A percentile compares a stretch with the other conserved stretches of the same genome.
Evolutionary conservation across 2,888 invertebrate species (phyloP).

Genomic region (Xanthorhoe spadicearia): DNA sequence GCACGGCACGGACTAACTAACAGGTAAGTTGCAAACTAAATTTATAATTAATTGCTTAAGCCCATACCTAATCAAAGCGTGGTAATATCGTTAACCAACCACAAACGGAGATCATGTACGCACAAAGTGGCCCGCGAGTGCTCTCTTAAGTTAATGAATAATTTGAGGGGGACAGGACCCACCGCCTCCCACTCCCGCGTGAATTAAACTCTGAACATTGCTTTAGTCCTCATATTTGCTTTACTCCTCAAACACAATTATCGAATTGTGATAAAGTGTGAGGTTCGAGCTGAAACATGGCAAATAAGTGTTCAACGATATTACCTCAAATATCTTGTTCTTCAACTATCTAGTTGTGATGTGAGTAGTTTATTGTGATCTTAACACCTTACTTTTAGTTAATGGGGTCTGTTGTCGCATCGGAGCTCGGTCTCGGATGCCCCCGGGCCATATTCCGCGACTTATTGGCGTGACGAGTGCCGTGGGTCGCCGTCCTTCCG

Average conservation of each 20-base stretch:
- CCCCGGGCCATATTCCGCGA: slow-evolving; percentile 10
- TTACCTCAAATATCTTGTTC: slow-evolving; percentile 6
- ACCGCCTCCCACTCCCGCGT: slow-evolving; percentile 37
- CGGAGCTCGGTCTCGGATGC: not conserved
- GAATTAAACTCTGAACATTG: slow-evolving; percentile 47
- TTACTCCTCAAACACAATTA: slow-evolving; percentile 39
- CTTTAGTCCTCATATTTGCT: slow-evolving; percentile 44
- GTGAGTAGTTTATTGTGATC: not conserved
- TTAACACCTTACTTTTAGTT: not conserved
- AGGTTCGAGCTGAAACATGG: slow-evolving; percentile 27
- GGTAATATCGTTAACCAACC: slow-evolving; percentile 50
- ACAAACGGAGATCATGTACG: slow-evolving; percentile 49
- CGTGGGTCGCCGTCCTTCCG: slow-evolving; percentile 46
- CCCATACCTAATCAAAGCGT: slow-evolving; percentile 27
- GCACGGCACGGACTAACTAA: slow-evolving; percentile 23
- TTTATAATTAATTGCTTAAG: slow-evolving; percentile 31
- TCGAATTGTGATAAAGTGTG: slow-evolving; percentile 38
- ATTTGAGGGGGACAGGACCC: slow-evolving; percentile 46
- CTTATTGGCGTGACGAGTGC: slow-evolving; percentile 33
- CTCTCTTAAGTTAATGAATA: slow-evolving; percentile 57
- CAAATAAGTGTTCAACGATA: slow-evolving; percentile 25
- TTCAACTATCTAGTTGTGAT: not conserved
- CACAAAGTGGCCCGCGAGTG: slow-evolving; percentile 50
- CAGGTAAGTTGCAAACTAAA: slow-evolving; percentile 28
- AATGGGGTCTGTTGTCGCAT: not conserved